Evolutionary conservation across 2,888 invertebrate genomes (phyloP).

Genomic region (Leucoma salicis): DNA sequence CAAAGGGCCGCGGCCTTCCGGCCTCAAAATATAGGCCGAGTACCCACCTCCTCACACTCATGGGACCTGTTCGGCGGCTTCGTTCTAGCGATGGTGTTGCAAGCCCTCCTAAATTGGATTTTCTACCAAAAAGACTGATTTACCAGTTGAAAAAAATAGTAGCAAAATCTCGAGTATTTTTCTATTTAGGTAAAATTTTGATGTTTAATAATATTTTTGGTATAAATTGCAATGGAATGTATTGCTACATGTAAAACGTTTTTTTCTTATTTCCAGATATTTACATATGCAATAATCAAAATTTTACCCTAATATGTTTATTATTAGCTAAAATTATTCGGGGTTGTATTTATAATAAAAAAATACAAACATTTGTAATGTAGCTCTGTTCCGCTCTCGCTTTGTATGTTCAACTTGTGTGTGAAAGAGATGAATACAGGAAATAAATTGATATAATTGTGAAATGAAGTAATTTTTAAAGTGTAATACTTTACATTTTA

Average conservation of each 20-base stretch:
- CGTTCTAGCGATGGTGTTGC: conserved; percentile 62
- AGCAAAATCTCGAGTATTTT: conserved; percentile 13
- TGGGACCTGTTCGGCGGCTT: conserved; percentile 71
- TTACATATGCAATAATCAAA: conserved; percentile 3
- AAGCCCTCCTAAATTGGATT: conserved; percentile 65
- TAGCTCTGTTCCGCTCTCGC: not conserved
- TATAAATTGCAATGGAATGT: not conserved
- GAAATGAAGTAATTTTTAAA: not conserved
- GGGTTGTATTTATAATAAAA: conserved; percentile 4
- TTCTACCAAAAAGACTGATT: conserved; percentile 65
- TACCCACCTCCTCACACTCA: conserved; percentile 44
- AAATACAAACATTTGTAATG: not conserved
- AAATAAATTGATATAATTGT: not conserved
- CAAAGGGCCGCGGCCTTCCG: conserved; percentile 37
- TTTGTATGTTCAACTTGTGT: not conserved
- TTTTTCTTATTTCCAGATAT: not conserved
- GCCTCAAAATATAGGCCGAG: conserved; percentile 42
- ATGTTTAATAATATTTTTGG: not conserved
- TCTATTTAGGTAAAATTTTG: conserved; percentile 6
- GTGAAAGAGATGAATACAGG: conserved; percentile 1
- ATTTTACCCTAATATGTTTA: not conserved
- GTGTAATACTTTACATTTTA: not conserved
- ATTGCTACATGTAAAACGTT: conserved; percentile 7
- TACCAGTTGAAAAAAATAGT: conserved; percentile 8
- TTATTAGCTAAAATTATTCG: conserved; percentile 1